Evolutionary conservation across 1,140 invertebrate species (phyloP).

Genomic region (Chironomus striatipennis): DNA sequence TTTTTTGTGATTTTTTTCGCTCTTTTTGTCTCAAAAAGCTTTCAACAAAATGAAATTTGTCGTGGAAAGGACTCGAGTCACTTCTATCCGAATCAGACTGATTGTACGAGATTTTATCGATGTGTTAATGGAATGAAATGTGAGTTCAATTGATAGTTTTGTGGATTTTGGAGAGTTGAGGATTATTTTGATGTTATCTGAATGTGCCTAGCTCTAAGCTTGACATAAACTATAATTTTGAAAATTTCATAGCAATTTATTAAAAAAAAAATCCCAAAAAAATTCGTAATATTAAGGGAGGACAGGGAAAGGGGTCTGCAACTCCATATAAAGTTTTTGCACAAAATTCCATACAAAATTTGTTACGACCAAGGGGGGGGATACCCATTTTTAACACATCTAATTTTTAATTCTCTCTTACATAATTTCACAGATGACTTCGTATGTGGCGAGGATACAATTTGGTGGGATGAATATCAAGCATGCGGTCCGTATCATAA

Average conservation of each 20-base stretch:
- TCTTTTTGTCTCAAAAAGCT: not conserved
- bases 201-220: not conserved
- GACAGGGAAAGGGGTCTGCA: too few species aligned
- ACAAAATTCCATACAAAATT: too few species aligned
- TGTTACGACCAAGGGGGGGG: too few species aligned
- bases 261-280: too few species aligned
- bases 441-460: not conserved
- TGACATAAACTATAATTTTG: too few species aligned
- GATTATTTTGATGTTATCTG: not conserved
- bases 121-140: conserved; percentile 2
- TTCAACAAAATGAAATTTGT: conserved; percentile 4
- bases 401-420: not conserved
- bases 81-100: not conserved
- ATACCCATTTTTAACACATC: not conserved
- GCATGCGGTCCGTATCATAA: not conserved
- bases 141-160: not conserved
- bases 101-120: not conserved
- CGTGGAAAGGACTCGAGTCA: not conserved
- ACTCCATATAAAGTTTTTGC: too few species aligned
- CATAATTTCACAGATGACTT: not conserved
- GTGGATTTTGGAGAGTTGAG: not conserved
- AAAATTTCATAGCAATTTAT: too few species aligned
- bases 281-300: not conserved
- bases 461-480: not conserved
- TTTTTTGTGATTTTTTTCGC: not conserved